Base-by-base conservation (phyloP, 2,888 invertebrate genomes). In the Dromius quadrimaculatus region DNA sequence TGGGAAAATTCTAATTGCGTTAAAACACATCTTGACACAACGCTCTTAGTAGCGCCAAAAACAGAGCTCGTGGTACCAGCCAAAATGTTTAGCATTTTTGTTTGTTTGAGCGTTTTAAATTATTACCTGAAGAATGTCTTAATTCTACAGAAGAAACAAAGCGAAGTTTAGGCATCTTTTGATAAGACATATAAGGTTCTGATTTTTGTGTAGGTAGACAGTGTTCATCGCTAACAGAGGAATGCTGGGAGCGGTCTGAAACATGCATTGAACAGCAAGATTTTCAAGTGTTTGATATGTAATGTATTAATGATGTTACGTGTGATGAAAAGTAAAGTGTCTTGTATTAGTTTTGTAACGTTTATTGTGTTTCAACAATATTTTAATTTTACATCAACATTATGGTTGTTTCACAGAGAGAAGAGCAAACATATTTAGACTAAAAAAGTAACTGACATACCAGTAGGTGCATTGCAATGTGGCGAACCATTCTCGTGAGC, bases 81-180 rank as follows among this genome's bases (percentile, higher is more conserved):
- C n/a, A n/a, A n/a, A n/a, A n/a, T n/a, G n/a, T n/a, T n/a, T n/a
- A n/a, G n/a, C n/a, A n/a, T n/a, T n/a, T n/a, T n/a, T n/a, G n/a
- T n/a, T n/a, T n/a, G n/a, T n/a, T n/a, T n/a, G n/a, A n/a, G n/a
- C n/a, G n/a, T n/a, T n/a, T n/a, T n/a, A n/a, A n/a, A n/a, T n/a
- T n/a, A n/a, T 81, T 86, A 90, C 90, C 90, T 83, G 93, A 90
- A 73, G 90, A 90, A 81, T 91, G 88, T 79, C 90, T 91, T 82
- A 90, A 90, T 81, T 93, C 93, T 77, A 93, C 92, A 50, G 92
- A 92, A 73, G 92, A 89, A 69, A 92, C 92, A 84, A 93, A 93
- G 76, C 93, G 88, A 74, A 93, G 85, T 84, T 92, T 92, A 74
- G 91, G 90, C 77, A 87, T 83, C 83, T 85, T 86, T 82, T 84